These are phyloP conservation scores for Ivindomyrus marchei DNA, from an alignment of 2,113 vertebrate species.

Conservation along the genomic window DNA sequence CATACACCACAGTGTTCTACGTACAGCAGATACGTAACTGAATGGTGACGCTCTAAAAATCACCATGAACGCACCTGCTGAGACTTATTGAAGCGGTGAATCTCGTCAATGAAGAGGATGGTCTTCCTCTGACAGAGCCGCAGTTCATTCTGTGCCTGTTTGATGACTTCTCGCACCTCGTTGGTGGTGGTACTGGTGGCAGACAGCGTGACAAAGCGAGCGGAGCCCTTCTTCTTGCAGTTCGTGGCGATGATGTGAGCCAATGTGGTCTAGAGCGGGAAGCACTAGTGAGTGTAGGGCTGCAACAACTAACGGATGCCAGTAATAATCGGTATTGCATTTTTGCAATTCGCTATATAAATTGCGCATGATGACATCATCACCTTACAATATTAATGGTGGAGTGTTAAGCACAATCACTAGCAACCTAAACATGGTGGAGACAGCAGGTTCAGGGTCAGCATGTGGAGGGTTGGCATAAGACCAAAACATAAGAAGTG, in stretches of 20 bases:
- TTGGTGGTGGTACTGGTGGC: slow-evolving; percentile 81
- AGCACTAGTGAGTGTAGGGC: neutral
- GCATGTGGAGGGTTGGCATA: neutral
- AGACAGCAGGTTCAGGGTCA: neutral
- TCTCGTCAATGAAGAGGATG: slow-evolving; percentile 95
- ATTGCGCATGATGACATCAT: neutral
- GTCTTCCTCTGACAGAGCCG: slow-evolving; percentile 90
- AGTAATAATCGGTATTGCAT: neutral
- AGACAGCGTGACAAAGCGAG: slow-evolving; percentile 80
- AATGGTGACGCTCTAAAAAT: neutral
- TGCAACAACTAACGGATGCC: neutral
- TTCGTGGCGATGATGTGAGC: slow-evolving; percentile 86
- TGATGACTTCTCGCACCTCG: slow-evolving; percentile 89
- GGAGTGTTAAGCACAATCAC: neutral
- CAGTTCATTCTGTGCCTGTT: slow-evolving; percentile 89
- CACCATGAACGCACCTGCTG: slow-evolving; percentile 76
- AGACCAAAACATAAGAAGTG: neutral
- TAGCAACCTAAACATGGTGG: neutral
- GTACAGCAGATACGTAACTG: neutral
- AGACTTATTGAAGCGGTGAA: slow-evolving; percentile 95
- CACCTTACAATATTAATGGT: neutral
- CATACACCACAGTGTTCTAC: neutral
- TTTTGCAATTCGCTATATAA: neutral
- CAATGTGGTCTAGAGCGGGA: slow-evolving; percentile 78
- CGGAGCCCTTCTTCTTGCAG: slow-evolving; percentile 73